Evolutionary conservation across 2,888 invertebrate species (phyloP).

Genomic region (Papilio gigon): DNA sequence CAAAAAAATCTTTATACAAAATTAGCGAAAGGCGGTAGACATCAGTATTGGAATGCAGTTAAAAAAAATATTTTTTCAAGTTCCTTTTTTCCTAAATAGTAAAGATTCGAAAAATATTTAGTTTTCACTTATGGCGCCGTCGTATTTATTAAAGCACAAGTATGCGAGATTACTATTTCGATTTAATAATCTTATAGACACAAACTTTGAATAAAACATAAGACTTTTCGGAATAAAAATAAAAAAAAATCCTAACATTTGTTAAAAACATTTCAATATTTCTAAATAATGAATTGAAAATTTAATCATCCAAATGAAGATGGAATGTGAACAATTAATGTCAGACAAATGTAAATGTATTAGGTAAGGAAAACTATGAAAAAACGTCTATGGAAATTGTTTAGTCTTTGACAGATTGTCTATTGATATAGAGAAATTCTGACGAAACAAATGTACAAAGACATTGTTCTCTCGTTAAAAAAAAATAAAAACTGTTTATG

Average conservation of each 20-base stretch:
- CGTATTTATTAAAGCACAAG: not conserved
- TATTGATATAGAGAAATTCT: too few species aligned
- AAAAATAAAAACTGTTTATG: too few species aligned
- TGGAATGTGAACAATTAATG: conserved; percentile 12
- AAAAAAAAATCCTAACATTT: not conserved
- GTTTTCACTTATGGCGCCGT: conserved; percentile 21
- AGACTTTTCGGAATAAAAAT: not conserved
- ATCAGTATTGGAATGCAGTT: conserved; percentile 38
- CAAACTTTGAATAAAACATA: not conserved
- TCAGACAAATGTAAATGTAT: not conserved
- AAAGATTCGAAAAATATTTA: conserved; percentile 44
- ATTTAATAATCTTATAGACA: not conserved
- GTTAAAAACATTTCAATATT: not conserved
- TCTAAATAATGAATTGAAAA: too few species aligned
- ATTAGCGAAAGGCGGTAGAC: conserved; percentile 24
- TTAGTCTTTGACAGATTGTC: not conserved
- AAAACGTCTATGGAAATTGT: not conserved
- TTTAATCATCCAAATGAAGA: not conserved
- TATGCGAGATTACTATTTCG: conserved; percentile 6
- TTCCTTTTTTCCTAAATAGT: conserved; percentile 42
- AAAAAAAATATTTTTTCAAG: conserved; percentile 22
- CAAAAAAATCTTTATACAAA: conserved; percentile 29
- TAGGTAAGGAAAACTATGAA: not conserved
- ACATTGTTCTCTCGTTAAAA: too few species aligned
- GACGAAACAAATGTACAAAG: too few species aligned